Conservation (phyloP, 2,888 invertebrate genomes). For the Conus canariensis region DNA sequence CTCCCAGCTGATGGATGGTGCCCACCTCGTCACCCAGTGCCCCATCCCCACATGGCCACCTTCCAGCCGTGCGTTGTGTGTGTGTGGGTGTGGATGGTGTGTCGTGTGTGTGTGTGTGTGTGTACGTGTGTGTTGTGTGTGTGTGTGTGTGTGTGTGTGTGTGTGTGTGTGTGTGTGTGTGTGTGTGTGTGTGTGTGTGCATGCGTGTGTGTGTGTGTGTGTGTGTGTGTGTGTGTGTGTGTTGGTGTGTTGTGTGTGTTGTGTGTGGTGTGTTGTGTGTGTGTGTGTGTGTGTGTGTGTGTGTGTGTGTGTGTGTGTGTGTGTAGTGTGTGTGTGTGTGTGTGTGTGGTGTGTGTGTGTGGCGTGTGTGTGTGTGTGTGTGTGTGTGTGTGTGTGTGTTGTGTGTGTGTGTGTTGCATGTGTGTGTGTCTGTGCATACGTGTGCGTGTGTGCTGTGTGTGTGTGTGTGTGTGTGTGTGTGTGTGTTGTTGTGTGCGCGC, state of each 20-base stretch:
- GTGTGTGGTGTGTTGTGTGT: neutral
- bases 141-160: neutral
- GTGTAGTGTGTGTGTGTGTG: neutral
- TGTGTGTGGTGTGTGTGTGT: neutral
- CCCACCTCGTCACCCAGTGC: constrained; percentile 71
- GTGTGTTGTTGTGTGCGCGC: too few species aligned
- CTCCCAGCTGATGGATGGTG: constrained; percentile 83
- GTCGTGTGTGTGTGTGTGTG: neutral
- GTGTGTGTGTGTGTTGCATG: too few species aligned
- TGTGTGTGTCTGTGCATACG: too few species aligned
- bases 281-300: too few species aligned
- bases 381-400: too few species aligned
- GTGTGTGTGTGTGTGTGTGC: neutral
- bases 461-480: too few species aligned
- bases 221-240: neutral
- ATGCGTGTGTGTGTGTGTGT: neutral
- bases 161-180: too few species aligned
- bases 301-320: too few species aligned
- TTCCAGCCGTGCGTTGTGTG: constrained; percentile 62
- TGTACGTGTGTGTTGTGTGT: too few species aligned
- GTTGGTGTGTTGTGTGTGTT: neutral
- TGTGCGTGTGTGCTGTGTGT: too few species aligned
- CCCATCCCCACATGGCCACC: constrained; percentile 60
- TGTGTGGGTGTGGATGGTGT: neutral
- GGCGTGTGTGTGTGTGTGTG: too few species aligned